Base-by-base conservation (phyloP, 2,888 invertebrate genomes). In the Ecliptopera silaceata region DNA sequence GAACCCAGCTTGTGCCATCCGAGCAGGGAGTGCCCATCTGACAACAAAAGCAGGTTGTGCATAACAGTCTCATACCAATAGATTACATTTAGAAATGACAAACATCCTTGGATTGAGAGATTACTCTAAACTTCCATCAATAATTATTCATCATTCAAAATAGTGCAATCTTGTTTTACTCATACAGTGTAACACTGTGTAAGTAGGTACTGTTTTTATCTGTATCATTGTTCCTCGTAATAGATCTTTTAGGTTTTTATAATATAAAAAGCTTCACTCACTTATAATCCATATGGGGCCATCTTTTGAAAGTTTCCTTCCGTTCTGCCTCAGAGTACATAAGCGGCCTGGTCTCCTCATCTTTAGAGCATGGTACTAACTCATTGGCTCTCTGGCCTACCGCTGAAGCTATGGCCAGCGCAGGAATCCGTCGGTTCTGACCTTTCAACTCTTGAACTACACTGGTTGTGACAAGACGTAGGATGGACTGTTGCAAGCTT, bases 281-380 rank as follows among this genome's bases (percentile, higher is more conserved):
- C 97, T 98, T 98, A 88, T 98, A 98, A 84, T 97, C 97, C 97
- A 97, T 97, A 78, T 98, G 98, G 1, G 98, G 98, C 98, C 98
- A 98, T 76, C 96, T 94, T 65, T 95, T 95, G 86, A 98, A 98
- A 0, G 98, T 98, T 78, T 97, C 95, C 69, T 96, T 93, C 41
- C 98, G 92, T 61, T 97, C 96, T 0, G 97, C 96, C 86, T 98
- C 98, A 64, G 97, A 97, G 81, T 97, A 97, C 98, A 98, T 98
- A 57, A 94, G 87, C 1, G 88, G 86, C 66, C 90, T 72, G 8
- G 84, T 78, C 65, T 90, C 90, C 64, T 89, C 88, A 56, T 91
- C 90, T 5, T 93, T 84, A 29, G 91, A 88, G 75, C 88, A 88
- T 45, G 93, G 93, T 74, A 95, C 88, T 74, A 97, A 92, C 84